Evolutionary conservation across 2,888 invertebrate species (phyloP).

Genomic region (Sylvicola fuscatus): DNA sequence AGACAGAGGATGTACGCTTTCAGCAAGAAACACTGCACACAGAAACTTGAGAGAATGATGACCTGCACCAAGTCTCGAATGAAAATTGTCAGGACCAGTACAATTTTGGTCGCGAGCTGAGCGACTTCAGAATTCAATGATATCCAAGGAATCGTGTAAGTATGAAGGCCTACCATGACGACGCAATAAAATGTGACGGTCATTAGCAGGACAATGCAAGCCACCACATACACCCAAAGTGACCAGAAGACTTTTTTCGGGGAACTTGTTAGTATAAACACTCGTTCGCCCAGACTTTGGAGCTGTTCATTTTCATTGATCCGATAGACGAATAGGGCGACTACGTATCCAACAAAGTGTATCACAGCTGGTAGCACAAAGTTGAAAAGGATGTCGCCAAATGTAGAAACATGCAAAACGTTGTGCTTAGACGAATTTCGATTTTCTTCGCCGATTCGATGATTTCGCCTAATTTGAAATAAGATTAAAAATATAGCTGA

Average conservation of each 20-base stretch:
- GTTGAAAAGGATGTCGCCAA: no score
- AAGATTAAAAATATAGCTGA: no score
- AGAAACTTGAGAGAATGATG: constrained; percentile 64
- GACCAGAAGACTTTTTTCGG: constrained; percentile 47
- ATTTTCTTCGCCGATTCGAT: no score
- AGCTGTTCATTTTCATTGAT: constrained; percentile 63
- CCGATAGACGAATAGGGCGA: constrained; percentile 51
- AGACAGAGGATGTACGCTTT: constrained; percentile 53
- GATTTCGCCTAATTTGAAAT: no score
- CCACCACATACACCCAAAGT: constrained; percentile 49
- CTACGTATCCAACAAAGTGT: constrained; percentile 48
- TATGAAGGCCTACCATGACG: constrained; percentile 3
- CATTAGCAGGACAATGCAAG: constrained; percentile 48
- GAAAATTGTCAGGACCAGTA: constrained; percentile 44
- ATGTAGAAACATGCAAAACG: no score
- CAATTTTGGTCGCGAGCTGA: constrained; percentile 27
- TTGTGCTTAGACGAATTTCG: no score
- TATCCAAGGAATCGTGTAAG: constrained; percentile 3
- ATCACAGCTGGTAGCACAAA: constrained; percentile 10
- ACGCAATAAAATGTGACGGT: background rate
- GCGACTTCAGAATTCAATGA: constrained; percentile 3
- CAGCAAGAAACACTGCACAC: constrained; percentile 58
- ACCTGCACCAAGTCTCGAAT: constrained; percentile 67
- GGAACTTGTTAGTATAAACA: constrained; percentile 48
- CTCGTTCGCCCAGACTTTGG: constrained; percentile 63